Evolutionary conservation across 2,797 vertebrate genomes (phyloP), one percentile per base, ranked within the genome.

Genomic region (Propithecus deckenii): DNA sequence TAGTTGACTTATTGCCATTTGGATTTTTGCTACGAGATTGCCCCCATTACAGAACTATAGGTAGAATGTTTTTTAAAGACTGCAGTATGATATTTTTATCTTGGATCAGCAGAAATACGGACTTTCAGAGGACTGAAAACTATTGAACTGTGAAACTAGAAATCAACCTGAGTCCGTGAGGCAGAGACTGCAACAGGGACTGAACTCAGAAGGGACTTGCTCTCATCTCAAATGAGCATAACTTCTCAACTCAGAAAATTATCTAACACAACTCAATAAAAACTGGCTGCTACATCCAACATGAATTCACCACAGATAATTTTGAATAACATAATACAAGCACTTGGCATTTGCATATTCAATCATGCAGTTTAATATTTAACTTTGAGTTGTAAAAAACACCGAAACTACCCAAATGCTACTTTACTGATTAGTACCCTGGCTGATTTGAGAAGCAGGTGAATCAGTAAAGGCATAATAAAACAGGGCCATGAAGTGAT

Each of bases 241-340:
- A 69, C 72, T 67, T 96, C 46, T 71, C 79, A 81, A 78, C 23
- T 28, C 72, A n/a, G 52, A 83, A 76, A 55, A 83, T 41, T 17
- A 57, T 48, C 50, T 57, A 65, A 59, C 38, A 79, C 78, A 93
- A 79, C n/a, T 52, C 79, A 84, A 23, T 87, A 50, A 84, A 95
- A 94, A 72, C 75, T 81, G 32, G 20, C 32, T 50, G n/a, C 48
- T 91, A 32, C 10, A 52, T 59, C 57, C 92, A 35, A 91, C 65
- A 41, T 12, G 17, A 91, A 85, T 52, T 95, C 55, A 84, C 46
- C 46, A 84, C 52, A 84, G 5, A 90, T 10, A 50, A 69, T 88
- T 96, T 93, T 83, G 63, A 85, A 78, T 76, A 80, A 59, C 52
- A 61, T 30, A 93, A 41, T 65, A 79, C 23, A 79, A 87, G 79